Percentiles rank a stretch among this genome's conserved stretches.
phyloP scores from a whole-genome alignment of 2,113 vertebrate genomes.

The Daboia siamensis region DNA sequence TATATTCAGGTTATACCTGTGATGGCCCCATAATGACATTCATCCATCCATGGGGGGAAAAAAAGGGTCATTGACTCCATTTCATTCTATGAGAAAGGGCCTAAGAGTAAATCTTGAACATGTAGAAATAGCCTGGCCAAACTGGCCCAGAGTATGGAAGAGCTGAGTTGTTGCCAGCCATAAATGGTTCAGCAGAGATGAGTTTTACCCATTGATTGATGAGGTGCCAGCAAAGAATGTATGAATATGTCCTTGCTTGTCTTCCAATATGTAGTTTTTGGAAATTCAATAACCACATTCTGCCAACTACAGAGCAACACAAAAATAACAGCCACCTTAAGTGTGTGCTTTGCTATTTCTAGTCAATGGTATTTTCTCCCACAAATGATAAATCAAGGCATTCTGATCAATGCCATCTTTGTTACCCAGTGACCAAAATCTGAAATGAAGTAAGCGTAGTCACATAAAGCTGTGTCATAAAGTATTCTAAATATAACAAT shows the following conservation, averaged over 20 bases:
- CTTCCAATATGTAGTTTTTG: not conserved
- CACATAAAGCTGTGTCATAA: not conserved
- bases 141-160: not conserved
- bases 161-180: not conserved
- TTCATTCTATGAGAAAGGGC: not conserved
- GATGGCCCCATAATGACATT: accelerated
- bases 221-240: not conserved
- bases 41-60: accelerated
- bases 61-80: not conserved
- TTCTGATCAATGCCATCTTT: not conserved
- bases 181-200: not conserved
- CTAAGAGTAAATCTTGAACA: not conserved
- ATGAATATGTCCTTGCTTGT: not conserved
- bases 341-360: not conserved
- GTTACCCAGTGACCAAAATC: not conserved
- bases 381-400: not conserved
- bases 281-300: not conserved
- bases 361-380: not conserved
- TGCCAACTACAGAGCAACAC: not conserved
- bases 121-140: not conserved
- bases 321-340: constrained; percentile 29
- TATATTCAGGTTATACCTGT: not conserved
- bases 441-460: not conserved
- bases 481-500: accelerated
- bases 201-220: not conserved